Evolutionary conservation across 2,113 vertebrate species (phyloP), one percentile per base, ranked within the genome.

Genomic region (Indicator maculatus): DNA sequence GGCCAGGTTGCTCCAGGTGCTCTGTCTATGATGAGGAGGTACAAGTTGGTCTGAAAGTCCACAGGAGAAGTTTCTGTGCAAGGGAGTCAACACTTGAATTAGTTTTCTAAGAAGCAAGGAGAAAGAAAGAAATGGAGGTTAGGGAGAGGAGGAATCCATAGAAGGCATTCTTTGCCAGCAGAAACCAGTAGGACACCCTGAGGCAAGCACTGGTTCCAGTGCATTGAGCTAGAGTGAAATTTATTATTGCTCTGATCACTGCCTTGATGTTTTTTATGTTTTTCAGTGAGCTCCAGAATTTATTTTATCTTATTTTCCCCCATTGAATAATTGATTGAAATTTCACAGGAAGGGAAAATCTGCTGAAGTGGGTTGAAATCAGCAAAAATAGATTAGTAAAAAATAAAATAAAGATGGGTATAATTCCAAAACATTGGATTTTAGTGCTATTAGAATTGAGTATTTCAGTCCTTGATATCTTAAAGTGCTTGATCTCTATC

Each of bases 401-500:
- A 38, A 50, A 21, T 9, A 59, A 85, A 53, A 15, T 7, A 33
- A 59, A 16, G 5, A 33, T 24, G 18, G 1, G 14, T 41, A 6
- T 73, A 38, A 61, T 70, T 86, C 16, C 39, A 47, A 90, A 86
- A 33, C 12, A 36, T 9, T 63, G n/a, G 7, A 45, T 63, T 93
- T 76, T 66, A 76, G 65, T 21, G 6, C 78, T 59, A 84, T 73
- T 30, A 83, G 47, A 87, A 75, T 38, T 3, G 84, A 77, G 47
- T 33, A 16, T 72, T 86, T 85, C 80, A 69, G 73, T 56, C 47
- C 86, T 86, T 84, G 65, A 41, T 88, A 67, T 86, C 63, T 81
- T 61, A 31, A n/a, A 86, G 47, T 63, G 31, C 28, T 90, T 93
- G 79, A 76, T 88, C 76, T 90, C 86, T 21, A 6, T 70, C 41